Evolutionary conservation across 2,888 invertebrate genomes (phyloP).

Genomic region (Zygogramma bicolorata): DNA sequence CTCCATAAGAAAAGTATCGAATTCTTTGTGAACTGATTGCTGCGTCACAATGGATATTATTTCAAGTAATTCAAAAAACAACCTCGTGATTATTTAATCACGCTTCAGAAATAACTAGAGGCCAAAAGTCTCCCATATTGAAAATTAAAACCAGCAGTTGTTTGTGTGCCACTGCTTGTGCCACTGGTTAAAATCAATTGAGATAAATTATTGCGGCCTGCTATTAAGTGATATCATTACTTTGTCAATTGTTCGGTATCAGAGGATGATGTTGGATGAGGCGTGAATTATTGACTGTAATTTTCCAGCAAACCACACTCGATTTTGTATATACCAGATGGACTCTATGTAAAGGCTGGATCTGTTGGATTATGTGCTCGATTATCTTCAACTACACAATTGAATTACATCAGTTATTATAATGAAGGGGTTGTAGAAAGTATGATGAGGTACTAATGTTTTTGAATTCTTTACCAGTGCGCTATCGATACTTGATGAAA

Average conservation of each 20-base stretch:
- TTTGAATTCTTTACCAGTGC: too few species aligned
- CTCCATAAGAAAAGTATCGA: too few species aligned
- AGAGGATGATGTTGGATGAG: conserved; percentile 19
- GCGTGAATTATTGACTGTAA: conserved; percentile 6
- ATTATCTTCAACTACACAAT: too few species aligned
- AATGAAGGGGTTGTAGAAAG: too few species aligned
- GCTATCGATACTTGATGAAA: too few species aligned
- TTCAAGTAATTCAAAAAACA: conserved; percentile 21
- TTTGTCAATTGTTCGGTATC: conserved; percentile 30
- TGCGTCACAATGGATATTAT: too few species aligned
- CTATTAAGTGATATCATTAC: conserved; percentile 36
- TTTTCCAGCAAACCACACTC: conserved; percentile 1
- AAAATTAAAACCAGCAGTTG: conserved; percentile 39
- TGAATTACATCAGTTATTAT: too few species aligned
- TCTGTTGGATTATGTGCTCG: not conserved
- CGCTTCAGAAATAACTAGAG: conserved; percentile 32
- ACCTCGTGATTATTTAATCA: conserved; percentile 38
- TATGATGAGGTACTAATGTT: too few species aligned
- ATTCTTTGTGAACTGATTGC: too few species aligned
- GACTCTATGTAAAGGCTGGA: not conserved
- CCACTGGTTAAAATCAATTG: conserved; percentile 48
- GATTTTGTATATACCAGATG: not conserved
- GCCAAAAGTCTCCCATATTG: conserved; percentile 36
- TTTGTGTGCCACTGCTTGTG: conserved; percentile 47
- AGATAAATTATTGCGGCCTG: conserved; percentile 39